Conservation (phyloP, 2,888 invertebrate genomes). For the Nasonovia ribisnigri region DNA sequence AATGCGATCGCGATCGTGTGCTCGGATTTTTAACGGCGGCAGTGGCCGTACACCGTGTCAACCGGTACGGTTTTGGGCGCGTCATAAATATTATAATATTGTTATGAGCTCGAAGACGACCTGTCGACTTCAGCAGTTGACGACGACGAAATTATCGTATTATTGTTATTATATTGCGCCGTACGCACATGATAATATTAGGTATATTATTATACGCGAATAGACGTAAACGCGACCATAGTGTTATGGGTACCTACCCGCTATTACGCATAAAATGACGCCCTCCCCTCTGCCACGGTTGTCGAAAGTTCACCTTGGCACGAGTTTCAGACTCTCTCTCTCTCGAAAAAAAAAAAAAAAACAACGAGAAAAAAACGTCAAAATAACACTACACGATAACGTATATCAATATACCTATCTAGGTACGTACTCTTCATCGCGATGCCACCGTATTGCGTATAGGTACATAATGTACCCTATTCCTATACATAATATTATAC, state of each 20-base stretch:
- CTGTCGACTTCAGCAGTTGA: neutral
- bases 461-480: neutral
- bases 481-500: neutral
- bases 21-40: neutral
- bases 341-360: too few species aligned
- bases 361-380: neutral
- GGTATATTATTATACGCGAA: neutral
- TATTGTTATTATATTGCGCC: neutral
- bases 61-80: constrained; percentile 1
- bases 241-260: neutral
- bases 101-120: neutral
- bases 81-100: neutral
- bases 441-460: too few species aligned
- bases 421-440: neutral
- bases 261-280: neutral
- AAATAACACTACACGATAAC: neutral
- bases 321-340: neutral
- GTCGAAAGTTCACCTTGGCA: constrained; percentile 2
- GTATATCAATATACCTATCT: neutral
- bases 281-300: neutral
- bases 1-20: neutral
- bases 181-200: neutral
- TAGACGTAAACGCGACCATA: neutral
- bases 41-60: constrained; percentile 10
- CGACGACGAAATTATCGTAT: neutral